Evolutionary conservation across 2,888 invertebrate species (phyloP).

Genomic region (Xestia xanthographa): DNA sequence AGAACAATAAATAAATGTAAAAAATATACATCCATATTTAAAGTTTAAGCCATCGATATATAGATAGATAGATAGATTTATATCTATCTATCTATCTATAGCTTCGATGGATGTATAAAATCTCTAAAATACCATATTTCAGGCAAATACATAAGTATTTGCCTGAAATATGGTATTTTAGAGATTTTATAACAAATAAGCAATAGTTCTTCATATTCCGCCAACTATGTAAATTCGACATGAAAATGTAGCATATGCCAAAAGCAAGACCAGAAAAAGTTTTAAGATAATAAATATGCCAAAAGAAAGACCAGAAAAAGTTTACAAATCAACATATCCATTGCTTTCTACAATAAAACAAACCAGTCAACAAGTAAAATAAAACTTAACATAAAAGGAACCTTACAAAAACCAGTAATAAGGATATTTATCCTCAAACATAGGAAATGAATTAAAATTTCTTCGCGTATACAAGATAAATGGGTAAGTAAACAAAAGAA

Average conservation of each 20-base stretch:
- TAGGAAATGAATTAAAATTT: conserved; percentile 28
- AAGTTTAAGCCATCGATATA: neutral
- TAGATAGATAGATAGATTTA: too few species aligned
- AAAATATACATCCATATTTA: neutral
- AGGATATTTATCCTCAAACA: conserved; percentile 7
- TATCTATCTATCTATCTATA: too few species aligned
- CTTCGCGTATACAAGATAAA: conserved; percentile 15
- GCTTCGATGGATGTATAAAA: too few species aligned
- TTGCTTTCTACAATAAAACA: neutral
- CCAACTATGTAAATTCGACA: too few species aligned
- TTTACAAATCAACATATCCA: neutral
- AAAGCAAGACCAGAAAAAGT: neutral
- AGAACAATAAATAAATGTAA: neutral
- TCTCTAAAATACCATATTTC: too few species aligned
- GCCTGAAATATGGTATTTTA: too few species aligned
- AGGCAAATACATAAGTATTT: too few species aligned
- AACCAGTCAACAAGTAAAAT: conserved; percentile 1
- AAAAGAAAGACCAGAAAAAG: neutral
- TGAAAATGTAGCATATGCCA: too few species aligned
- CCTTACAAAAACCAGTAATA: neutral
- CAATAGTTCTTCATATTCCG: too few species aligned
- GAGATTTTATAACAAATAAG: too few species aligned
- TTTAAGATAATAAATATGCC: too few species aligned
- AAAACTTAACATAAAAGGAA: neutral
- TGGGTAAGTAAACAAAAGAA: conserved; percentile 45